Percentiles rank a stretch among this genome's conserved stretches.
Conservation (phyloP, 2,797 vertebrate genomes). For the Chromobotia macracanthus region DNA sequence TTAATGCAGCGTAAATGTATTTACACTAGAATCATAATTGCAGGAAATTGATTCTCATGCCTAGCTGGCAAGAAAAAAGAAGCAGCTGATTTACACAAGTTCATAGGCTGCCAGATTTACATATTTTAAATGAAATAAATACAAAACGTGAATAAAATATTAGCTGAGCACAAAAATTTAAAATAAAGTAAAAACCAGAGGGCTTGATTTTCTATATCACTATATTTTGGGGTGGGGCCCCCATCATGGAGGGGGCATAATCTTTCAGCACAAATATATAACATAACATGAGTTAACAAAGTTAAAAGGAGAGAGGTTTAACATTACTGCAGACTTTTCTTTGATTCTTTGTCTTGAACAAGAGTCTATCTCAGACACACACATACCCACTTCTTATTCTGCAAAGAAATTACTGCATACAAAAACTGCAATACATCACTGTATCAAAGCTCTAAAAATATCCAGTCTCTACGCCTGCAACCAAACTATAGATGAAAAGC, state of each 20-base stretch:
- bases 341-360: neutral
- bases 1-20: constrained; percentile 1
- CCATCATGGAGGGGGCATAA: no score
- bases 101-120: neutral
- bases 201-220: neutral
- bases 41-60: constrained; percentile 6
- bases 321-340: neutral
- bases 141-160: neutral
- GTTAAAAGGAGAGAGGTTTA: neutral
- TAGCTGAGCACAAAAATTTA: neutral
- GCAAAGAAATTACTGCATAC: constrained; percentile 27
- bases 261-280: no score
- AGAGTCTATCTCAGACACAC: neutral
- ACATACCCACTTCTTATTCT: neutral
- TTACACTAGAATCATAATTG: constrained; percentile 1
- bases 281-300: no score
- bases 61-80: neutral
- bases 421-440: constrained; percentile 47
- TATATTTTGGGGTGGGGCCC: neutral
- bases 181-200: neutral
- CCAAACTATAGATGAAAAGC: constrained; percentile 32
- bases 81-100: neutral
- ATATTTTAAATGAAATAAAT: neutral
- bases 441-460: constrained; percentile 52
- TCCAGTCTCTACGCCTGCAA: neutral